phyloP scores from a whole-genome alignment of 2,113 vertebrate species.

The Machaerirhynchus nigripectus region DNA sequence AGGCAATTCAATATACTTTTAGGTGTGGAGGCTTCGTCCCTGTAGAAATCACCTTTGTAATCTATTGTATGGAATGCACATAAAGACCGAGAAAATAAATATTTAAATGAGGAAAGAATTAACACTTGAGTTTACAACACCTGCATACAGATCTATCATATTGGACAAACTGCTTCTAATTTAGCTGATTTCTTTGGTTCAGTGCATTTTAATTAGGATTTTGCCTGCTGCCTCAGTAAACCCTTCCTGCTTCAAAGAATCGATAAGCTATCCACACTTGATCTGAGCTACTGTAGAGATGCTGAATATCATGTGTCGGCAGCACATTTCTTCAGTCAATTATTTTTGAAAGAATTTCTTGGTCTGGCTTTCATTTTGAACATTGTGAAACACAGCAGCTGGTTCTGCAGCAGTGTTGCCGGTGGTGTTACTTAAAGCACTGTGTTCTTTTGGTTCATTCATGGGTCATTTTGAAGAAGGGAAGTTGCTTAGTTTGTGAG shows the following conservation, averaged over 20 bases:
- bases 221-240: neutral
- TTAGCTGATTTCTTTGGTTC: neutral
- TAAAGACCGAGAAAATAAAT: neutral
- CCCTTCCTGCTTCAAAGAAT: neutral
- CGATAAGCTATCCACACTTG: neutral
- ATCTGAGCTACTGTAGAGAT: neutral
- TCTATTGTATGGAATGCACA: neutral
- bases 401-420: neutral
- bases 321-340: neutral
- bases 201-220: constrained; percentile 26
- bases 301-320: neutral
- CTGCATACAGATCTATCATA: neutral
- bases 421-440: neutral
- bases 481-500: neutral
- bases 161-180: neutral
- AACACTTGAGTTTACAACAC: neutral
- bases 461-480: neutral
- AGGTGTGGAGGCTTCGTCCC: neutral
- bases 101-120: neutral
- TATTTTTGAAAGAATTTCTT: neutral
- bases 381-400: neutral
- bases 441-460: neutral
- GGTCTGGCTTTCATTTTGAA: neutral
- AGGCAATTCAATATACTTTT: neutral
- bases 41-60: neutral